A percentile compares a stretch with the other conserved stretches of the same genome.
Conservation (phyloP, 2,797 vertebrate genomes). For the Gouania willdenowi region DNA sequence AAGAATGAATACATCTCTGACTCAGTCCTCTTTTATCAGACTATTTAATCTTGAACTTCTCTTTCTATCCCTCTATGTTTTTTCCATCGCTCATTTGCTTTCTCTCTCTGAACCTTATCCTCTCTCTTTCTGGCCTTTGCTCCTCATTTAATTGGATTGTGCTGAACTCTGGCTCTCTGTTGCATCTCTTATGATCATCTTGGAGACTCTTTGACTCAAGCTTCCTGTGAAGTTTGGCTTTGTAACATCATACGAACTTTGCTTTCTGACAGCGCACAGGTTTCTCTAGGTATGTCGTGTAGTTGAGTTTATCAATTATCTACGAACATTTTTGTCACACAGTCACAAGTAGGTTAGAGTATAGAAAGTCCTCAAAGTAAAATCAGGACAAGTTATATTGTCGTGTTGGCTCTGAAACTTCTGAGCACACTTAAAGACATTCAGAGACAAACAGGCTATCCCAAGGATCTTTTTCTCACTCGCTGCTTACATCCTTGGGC, state of each 20-base stretch:
- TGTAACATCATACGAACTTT: constrained; percentile 55
- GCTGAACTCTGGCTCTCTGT: constrained; percentile 71
- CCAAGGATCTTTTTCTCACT: constrained; percentile 43
- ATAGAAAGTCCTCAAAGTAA: constrained; percentile 11
- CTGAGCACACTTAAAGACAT: constrained; percentile 31
- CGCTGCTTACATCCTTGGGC: constrained; percentile 50
- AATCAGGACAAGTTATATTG: constrained; percentile 19
- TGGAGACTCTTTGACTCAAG: constrained; percentile 57
- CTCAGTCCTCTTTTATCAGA: constrained; percentile 72
- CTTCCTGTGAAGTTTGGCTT: constrained; percentile 66
- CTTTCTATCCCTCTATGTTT: constrained; percentile 21
- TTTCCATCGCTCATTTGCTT: constrained; percentile 42
- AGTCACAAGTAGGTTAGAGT: constrained; percentile 31
- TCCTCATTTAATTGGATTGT: constrained; percentile 74
- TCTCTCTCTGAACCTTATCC: constrained; percentile 39
- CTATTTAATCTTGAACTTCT: constrained; percentile 67
- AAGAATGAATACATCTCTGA: constrained; percentile 79
- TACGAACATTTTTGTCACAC: constrained; percentile 32
- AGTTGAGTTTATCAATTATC: constrained; percentile 56
- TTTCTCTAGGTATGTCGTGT: constrained; percentile 50
- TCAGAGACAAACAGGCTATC: constrained; percentile 39
- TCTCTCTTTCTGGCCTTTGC: constrained; percentile 62
- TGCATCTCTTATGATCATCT: constrained; percentile 70
- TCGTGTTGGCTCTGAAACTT: constrained; percentile 31
- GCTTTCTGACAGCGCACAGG: constrained; percentile 30